Conservation (phyloP, 2,797 vertebrate genomes). For the Tokudaia tokunoshimensis region DNA sequence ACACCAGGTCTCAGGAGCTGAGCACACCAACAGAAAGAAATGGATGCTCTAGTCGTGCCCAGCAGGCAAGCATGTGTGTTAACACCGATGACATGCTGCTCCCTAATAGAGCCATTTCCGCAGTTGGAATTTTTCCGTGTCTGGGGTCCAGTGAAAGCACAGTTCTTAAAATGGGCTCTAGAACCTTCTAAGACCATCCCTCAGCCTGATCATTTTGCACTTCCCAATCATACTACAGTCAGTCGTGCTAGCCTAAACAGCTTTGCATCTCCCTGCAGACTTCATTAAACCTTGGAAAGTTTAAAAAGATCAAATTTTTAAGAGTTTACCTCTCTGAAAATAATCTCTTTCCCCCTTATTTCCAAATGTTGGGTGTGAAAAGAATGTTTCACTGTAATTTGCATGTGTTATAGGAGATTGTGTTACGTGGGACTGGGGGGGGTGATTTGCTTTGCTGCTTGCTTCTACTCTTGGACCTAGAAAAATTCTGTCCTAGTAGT, state of each 20-base stretch:
- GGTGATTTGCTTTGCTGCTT: background rate
- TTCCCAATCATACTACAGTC: conserved; percentile 16
- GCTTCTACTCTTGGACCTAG: background rate
- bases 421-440: background rate
- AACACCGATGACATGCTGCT: background rate
- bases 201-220: background rate
- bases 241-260: conserved; percentile 12
- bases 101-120: background rate
- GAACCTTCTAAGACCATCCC: background rate
- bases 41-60: background rate
- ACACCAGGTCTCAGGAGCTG: background rate
- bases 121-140: background rate
- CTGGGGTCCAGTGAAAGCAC: background rate
- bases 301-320: conserved; percentile 51
- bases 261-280: conserved; percentile 19
- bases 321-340: conserved; percentile 55
- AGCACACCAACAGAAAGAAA: background rate
- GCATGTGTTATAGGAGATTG: background rate
- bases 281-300: conserved; percentile 54
- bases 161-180: background rate
- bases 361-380: background rate
- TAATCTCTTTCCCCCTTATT: conserved; percentile 24
- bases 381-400: background rate
- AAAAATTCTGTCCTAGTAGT: conserved; percentile 1
- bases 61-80: background rate